phyloP scores from a whole-genome alignment of 92 coral and sea anemone genomes.

The Heteractis magnifica region DNA sequence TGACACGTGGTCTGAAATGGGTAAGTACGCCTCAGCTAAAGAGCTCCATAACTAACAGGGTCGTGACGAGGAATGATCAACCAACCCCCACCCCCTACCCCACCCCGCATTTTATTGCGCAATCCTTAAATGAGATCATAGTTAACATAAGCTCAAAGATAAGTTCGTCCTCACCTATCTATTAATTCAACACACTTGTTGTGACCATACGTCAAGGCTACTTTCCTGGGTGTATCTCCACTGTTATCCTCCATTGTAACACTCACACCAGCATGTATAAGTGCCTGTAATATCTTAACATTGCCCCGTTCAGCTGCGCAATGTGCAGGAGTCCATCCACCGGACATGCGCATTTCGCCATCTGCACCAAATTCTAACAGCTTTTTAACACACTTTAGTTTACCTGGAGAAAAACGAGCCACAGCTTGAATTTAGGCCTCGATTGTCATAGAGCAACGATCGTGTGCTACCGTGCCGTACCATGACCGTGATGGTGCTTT shows the following conservation, averaged over 20 bases:
- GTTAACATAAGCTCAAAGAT: too few species aligned
- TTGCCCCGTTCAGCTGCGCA: constrained; percentile 95
- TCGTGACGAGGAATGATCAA: too few species aligned
- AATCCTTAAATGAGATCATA: too few species aligned
- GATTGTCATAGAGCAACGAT: too few species aligned
- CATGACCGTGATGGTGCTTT: too few species aligned
- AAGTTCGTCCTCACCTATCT: constrained; percentile 42
- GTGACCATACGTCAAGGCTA: constrained; percentile 76
- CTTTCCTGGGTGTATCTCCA: constrained; percentile 83
- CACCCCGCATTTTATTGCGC: too few species aligned
- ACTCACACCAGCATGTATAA: constrained; percentile 58
- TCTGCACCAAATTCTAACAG: constrained; percentile 85
- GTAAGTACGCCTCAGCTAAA: too few species aligned
- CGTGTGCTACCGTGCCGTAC: too few species aligned
- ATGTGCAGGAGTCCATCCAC: constrained; percentile 99
- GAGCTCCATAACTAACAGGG: too few species aligned
- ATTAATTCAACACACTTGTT: constrained; percentile 47
- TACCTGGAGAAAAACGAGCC: constrained; percentile 40
- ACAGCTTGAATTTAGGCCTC: too few species aligned
- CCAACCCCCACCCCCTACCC: too few species aligned
- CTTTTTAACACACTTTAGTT: constrained; percentile 60
- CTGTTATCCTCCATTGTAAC: constrained; percentile 73
- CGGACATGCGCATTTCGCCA: constrained; percentile 91
- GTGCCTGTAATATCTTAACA: constrained; percentile 73
- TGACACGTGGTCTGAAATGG: too few species aligned